Evolutionary conservation across 1,140 invertebrate genomes (phyloP).

Genomic region (Temnothorax nylanderi): DNA sequence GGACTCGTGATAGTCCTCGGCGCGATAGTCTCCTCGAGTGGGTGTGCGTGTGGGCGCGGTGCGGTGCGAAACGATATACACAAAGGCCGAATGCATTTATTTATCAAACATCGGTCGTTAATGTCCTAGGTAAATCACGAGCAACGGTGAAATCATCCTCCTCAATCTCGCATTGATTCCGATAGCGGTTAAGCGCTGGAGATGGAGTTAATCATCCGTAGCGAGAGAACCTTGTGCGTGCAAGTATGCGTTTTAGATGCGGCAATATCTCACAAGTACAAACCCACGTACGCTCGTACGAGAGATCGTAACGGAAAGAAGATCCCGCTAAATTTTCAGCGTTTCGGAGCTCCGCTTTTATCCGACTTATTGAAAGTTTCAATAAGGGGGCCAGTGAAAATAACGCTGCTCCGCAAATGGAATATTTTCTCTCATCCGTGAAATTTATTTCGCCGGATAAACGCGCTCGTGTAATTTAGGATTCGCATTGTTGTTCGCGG

Average conservation of each 20-base stretch:
- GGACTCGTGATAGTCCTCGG: constrained; percentile 16
- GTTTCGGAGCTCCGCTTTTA: background rate
- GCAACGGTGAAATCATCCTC: background rate
- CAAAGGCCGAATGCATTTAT: background rate
- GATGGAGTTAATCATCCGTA: constrained; percentile 20
- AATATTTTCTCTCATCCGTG: background rate
- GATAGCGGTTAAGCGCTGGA: background rate
- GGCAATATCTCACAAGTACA: background rate
- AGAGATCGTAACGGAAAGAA: constrained; percentile 6
- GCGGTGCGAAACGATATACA: background rate
- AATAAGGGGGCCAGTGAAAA: background rate
- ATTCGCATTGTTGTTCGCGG: background rate
- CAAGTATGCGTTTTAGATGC: background rate
- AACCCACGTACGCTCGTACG: background rate
- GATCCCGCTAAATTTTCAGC: background rate
- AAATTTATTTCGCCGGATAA: constrained; percentile 17
- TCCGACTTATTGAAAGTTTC: constrained; percentile 6
- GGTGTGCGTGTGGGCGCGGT: too few relatives aligned
- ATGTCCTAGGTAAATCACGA: background rate
- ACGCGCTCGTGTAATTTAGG: background rate
- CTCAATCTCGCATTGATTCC: background rate
- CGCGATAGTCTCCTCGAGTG: background rate
- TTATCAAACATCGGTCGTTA: background rate
- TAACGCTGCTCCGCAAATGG: constrained; percentile 8
- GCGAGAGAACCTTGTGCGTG: background rate